These are phyloP conservation scores for Nothobranchius kuhntae DNA, from an alignment of 2,113 vertebrate genomes.

Conservation along the genomic window DNA sequence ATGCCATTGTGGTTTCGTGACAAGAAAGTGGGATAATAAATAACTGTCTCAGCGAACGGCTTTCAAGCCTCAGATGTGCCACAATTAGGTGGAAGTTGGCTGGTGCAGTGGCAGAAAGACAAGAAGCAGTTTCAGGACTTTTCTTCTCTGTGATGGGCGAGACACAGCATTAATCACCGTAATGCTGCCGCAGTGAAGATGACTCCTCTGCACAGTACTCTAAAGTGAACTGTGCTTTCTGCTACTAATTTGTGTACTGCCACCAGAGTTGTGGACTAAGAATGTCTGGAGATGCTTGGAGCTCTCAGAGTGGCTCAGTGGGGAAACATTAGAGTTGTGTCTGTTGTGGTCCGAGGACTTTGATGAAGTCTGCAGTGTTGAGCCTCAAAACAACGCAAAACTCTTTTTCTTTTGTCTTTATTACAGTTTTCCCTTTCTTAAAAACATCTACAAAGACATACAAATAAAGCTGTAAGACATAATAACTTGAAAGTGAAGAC, in stretches of 20 bases:
- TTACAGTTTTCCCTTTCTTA: conserved; percentile 2
- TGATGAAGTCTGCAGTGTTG: conserved; percentile 27
- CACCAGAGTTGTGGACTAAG: conserved; percentile 56
- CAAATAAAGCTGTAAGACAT: conserved; percentile 2
- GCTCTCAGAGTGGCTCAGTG: conserved; percentile 42
- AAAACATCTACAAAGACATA: neutral
- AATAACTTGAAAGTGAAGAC: conserved; percentile 17
- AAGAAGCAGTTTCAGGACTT: conserved; percentile 63
- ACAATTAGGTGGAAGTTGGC: conserved; percentile 73
- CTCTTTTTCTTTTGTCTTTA: conserved; percentile 1
- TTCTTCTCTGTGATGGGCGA: conserved; percentile 62
- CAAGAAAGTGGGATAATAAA: conserved; percentile 67
- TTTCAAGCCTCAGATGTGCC: conserved; percentile 56
- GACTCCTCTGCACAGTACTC: conserved; percentile 69
- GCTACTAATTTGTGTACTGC: conserved; percentile 74
- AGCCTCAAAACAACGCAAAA: conserved; percentile 12
- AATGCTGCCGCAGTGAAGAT: conserved; percentile 64
- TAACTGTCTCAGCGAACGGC: conserved; percentile 59
- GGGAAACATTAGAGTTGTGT: conserved; percentile 17
- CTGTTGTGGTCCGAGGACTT: conserved; percentile 37
- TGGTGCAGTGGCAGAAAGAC: conserved; percentile 66
- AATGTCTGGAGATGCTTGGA: conserved; percentile 60
- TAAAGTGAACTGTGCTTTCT: conserved; percentile 63
- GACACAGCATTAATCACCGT: conserved; percentile 74
- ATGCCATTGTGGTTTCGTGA: conserved; percentile 68